Percentiles rank a stretch among this genome's conserved stretches.
Conservation (phyloP, 2,888 invertebrate species). For the Cactoblastis cactorum region DNA sequence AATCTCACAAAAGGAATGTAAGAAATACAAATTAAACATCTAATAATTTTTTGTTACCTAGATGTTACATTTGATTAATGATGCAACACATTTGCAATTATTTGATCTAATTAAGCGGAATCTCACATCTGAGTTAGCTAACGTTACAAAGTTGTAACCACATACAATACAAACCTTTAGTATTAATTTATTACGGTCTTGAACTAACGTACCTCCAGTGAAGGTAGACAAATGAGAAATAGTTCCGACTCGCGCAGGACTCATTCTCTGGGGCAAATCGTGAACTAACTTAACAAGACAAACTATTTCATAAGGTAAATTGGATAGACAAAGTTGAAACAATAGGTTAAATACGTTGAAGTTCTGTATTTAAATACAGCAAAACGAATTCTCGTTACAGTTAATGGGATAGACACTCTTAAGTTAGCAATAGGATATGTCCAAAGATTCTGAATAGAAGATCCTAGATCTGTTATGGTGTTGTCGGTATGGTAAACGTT, state of each 20-base stretch:
- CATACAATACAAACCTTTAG: neutral
- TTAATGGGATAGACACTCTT: neutral
- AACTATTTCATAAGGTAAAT: conserved; percentile 10
- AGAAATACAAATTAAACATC: neutral
- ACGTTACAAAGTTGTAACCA: neutral
- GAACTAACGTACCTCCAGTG: neutral
- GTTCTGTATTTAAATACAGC: neutral
- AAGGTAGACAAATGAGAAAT: conserved; percentile 9
- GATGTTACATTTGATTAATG: conserved; percentile 3
- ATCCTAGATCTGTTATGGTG: neutral
- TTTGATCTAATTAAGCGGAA: conserved; percentile 3
- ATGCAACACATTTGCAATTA: conserved; percentile 3
- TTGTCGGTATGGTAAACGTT: neutral
- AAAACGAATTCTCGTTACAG: neutral
- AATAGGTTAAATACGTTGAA: conserved; percentile 1
- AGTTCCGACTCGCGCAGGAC: conserved; percentile 1
- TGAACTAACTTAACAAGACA: conserved; percentile 10
- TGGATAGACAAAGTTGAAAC: conserved; percentile 2
- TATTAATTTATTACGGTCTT: neutral
- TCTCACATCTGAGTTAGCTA: neutral
- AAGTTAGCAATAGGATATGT: neutral
- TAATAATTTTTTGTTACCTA: conserved; percentile 1
- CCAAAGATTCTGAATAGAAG: neutral
- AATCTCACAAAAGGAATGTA: neutral
- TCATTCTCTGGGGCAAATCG: conserved; percentile 10